Base-by-base conservation (phyloP, 2,888 invertebrate species). In the Troides oblongomaculatus region DNA sequence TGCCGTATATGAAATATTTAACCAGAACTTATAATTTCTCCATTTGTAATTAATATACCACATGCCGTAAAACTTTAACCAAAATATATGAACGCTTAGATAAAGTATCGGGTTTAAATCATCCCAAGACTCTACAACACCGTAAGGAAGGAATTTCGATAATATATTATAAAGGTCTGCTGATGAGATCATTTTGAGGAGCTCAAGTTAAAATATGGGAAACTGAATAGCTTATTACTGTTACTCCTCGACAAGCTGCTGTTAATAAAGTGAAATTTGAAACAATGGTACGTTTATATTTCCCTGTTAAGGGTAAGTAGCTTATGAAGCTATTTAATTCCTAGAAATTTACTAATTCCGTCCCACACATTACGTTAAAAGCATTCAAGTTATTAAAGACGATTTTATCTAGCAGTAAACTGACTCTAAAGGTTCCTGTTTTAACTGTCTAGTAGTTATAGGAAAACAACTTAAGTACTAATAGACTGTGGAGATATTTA, bases 11-110 rank as follows among this genome's bases (percentile, higher is more conserved):
- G 83, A 67, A 74, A 87, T 77, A 72, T 86, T 85, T 18, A 87
- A 67, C 92, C 92, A 93, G 75, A 84, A 93, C 50, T 77, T 73
- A 56, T 84, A 62, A 65, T 76, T 81, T 61, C 77, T 82, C 30
- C 84, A 82, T 8, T 86, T 80, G 73, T 78, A 81, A 72, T 81
- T 81, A 76, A 88, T 89, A 79, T 86, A 93, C 92, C 93, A 93
- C 84, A 93, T 85, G 63, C 93, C 93, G 76, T 92, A 93, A 77
- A 92, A 90, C 73, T 90, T 93, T 36, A 93, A 80, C 92, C 93
- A 93, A 79, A 89, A 93, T 76, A 92, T 88, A 76, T 93, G 93
- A 36, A 93, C 82, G 2, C 90, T 87, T 68, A 86, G 90, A 76
- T 90, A 93, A 66, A 93, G 79, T 43, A 81, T 82, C 1, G 93